Conservation (phyloP, 1,140 invertebrate species). For the Himalopsyche phryganea region DNA sequence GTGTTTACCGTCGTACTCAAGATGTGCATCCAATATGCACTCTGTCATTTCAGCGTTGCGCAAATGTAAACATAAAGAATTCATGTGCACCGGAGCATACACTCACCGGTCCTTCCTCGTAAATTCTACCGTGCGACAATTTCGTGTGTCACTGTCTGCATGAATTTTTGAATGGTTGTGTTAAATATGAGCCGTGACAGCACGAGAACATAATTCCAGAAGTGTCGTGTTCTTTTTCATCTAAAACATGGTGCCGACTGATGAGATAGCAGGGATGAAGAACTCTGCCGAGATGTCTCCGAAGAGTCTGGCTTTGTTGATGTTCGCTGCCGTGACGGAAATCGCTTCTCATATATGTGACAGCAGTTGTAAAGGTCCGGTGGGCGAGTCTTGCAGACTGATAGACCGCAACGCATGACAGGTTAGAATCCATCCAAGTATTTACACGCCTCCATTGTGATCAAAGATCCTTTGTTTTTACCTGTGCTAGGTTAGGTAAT, state of each 20-base stretch:
- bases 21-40: slow-evolving; percentile 5
- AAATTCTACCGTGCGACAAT: no score
- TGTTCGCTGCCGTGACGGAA: neutral
- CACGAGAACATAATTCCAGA: no score
- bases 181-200: no score
- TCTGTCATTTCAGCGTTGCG: slow-evolving; percentile 2
- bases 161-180: no score
- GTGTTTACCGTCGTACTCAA: neutral
- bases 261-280: no score
- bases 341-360: neutral
- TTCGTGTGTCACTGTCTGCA: no score
- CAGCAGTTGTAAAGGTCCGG: neutral
- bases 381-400: neutral
- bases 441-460: neutral
- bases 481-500: slow-evolving; percentile 17
- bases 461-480: slow-evolving; percentile 7
- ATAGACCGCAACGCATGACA: slow-evolving; percentile 15
- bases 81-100: slow-evolving; percentile 1
- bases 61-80: slow-evolving; percentile 25
- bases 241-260: no score
- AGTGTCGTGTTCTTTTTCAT: neutral
- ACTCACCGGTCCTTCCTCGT: no score
- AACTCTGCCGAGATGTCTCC: no score
- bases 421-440: slow-evolving; percentile 1
- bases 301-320: no score